Conservation (phyloP, 2,113 vertebrate genomes). For the Nasalis larvatus region DNA sequence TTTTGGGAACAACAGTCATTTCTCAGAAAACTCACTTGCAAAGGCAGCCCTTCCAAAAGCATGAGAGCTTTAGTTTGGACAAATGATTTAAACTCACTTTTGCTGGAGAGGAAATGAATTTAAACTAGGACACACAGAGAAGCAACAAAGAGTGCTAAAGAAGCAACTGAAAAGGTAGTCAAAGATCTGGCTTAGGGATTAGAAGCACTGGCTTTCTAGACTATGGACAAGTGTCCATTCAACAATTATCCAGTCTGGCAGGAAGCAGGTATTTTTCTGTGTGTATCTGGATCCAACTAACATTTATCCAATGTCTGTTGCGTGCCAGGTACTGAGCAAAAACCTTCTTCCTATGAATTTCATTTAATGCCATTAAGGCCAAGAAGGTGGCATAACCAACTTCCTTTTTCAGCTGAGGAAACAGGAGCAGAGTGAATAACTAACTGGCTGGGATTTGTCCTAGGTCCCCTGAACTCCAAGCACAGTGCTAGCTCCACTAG, state of each 20-base stretch:
- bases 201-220: constrained; percentile 27
- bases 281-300: neutral
- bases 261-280: constrained; percentile 21
- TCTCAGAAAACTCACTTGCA: constrained; percentile 52
- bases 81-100: neutral
- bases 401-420: neutral
- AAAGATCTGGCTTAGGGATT: neutral
- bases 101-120: constrained; percentile 26
- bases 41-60: constrained; percentile 8
- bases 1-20: constrained; percentile 1
- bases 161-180: constrained; percentile 15
- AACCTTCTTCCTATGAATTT: constrained; percentile 20
- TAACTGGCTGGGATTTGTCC: neutral
- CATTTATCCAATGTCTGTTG: neutral
- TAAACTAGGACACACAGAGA: constrained; percentile 8
- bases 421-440: neutral
- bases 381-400: neutral
- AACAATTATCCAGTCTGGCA: neutral
- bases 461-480: neutral
- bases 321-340: constrained; percentile 9
- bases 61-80: neutral
- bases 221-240: neutral
- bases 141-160: neutral
- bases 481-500: neutral
- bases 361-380: neutral